These are phyloP conservation scores for Pristionchus exspectatus DNA, from an alignment of 2,888 invertebrate species.

Conservation along the genomic window DNA sequence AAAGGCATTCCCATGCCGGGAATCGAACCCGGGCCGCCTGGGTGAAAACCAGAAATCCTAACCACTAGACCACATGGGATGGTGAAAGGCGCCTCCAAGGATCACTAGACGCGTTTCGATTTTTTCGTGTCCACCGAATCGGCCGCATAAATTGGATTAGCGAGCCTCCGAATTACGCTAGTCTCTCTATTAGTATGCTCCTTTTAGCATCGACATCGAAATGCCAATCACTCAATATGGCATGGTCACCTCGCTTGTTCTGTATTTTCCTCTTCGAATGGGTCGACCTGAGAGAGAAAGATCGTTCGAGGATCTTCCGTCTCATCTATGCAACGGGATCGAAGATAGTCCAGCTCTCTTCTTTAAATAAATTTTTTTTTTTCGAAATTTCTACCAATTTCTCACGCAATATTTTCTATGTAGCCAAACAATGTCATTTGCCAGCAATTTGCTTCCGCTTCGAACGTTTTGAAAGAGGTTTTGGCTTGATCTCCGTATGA, in stretches of 20 bases:
- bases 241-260: not conserved
- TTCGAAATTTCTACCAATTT: too few relatives aligned
- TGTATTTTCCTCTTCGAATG: not conserved
- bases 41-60: conserved; percentile 78
- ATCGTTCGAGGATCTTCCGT: not conserved
- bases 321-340: not conserved
- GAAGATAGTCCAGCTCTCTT: not conserved
- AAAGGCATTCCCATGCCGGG: conserved; percentile 73
- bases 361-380: not conserved
- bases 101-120: too few relatives aligned
- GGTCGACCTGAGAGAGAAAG: not conserved
- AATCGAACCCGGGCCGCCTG: conserved; percentile 78
- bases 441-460: not conserved
- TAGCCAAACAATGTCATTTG: not conserved
- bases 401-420: not conserved
- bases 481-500: not conserved
- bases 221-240: too few relatives aligned
- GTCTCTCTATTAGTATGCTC: too few relatives aligned
- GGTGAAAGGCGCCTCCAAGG: not conserved
- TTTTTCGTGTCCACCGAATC: too few relatives aligned
- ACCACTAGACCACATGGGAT: conserved; percentile 76
- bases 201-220: too few relatives aligned
- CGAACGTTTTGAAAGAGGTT: not conserved
- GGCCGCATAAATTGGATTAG: too few relatives aligned
- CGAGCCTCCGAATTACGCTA: too few relatives aligned